Evolutionary conservation across 2,888 invertebrate species (phyloP), one percentile per base, ranked within the genome.

Genomic region (Gymnocheta viridis): DNA sequence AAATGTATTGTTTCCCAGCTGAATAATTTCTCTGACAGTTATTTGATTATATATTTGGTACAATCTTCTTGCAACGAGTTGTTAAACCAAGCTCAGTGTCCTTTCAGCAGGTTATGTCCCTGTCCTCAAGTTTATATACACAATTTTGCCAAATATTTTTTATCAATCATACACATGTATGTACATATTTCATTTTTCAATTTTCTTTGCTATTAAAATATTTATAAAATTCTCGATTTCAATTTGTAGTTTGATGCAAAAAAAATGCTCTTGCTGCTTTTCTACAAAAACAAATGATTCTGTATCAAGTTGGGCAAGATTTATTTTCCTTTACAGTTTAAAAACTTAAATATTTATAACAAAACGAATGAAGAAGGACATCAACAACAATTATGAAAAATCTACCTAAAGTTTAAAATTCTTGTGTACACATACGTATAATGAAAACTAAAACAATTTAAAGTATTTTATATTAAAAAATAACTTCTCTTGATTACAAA

Each of bases 401-500:
- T 64, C 24, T 79, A 70, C 44, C 51, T 35, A n/a, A 64, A 64
- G 22, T 47, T 56, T 47, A 56, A 47, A 44, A 79, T 64, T 66
- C 72, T 56, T 70, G 12, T n/a, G 19, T 32, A 32, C 14, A 56
- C 4, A 58, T 6, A 5, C 32, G 9, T 9, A 17, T 3, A 32
- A 17, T 41, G 54, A 22, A 22, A 41, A 66, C 27, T 73, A n/a
- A 58, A 73, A 60, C 17, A 41, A 73, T 73, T 73, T 73, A 4
- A 73, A 73, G 22, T 64, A 67, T 80, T 73, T 49, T 17, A 19
- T 14, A 66, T 64, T 72, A 60, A 77, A 49, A 47, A 67, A 58
- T 67, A 60, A 56, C 76, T 62, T 76, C 54, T 64, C 62, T 76
- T 74, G 74, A 81, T 81, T 62, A 62, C 74, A 76, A 62, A 74